These are phyloP conservation scores for Sebastes schlegelii DNA, from an alignment of 2,113 vertebrate species.

Conservation along the genomic window DNA sequence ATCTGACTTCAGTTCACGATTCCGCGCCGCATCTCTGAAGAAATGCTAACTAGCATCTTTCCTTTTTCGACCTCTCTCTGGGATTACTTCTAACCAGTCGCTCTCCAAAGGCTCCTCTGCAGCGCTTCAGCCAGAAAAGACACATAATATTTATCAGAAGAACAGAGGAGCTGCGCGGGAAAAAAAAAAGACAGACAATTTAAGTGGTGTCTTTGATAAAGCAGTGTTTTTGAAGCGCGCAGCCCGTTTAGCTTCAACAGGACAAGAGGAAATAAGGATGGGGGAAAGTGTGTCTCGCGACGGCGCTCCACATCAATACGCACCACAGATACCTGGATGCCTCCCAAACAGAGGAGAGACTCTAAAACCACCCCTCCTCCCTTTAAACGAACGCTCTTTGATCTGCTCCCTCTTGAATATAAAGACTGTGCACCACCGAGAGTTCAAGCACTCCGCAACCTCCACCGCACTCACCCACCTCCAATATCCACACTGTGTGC, in stretches of 20 bases:
- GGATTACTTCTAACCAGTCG: conserved; percentile 81
- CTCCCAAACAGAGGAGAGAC: conserved; percentile 79
- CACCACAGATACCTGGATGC: conserved; percentile 78
- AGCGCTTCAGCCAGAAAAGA: conserved; percentile 70
- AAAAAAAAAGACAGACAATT: conserved; percentile 70
- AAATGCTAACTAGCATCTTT: conserved; percentile 78
- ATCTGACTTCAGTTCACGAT: conserved; percentile 72
- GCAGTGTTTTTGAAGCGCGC: conserved; percentile 78
- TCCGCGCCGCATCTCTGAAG: conserved; percentile 64
- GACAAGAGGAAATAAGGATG: conserved; percentile 79
- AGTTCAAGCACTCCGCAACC: conserved; percentile 77
- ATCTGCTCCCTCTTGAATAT: conserved; percentile 81
- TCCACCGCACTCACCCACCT: conserved; percentile 60
- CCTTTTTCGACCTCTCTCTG: conserved; percentile 74
- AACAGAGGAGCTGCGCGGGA: conserved; percentile 66
- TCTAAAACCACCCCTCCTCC: conserved; percentile 70
- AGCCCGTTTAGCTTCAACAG: conserved; percentile 79
- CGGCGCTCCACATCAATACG: conserved; percentile 80
- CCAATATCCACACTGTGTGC: conserved; percentile 62
- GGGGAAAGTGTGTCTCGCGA: conserved; percentile 75
- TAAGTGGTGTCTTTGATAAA: conserved; percentile 83
- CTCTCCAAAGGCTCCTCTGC: conserved; percentile 73
- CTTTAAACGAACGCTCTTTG: conserved; percentile 82
- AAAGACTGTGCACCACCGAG: conserved; percentile 76
- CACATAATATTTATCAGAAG: conserved; percentile 80